Evolutionary conservation across 2,888 invertebrate species (phyloP).

Genomic region (Tillus elongatus): DNA sequence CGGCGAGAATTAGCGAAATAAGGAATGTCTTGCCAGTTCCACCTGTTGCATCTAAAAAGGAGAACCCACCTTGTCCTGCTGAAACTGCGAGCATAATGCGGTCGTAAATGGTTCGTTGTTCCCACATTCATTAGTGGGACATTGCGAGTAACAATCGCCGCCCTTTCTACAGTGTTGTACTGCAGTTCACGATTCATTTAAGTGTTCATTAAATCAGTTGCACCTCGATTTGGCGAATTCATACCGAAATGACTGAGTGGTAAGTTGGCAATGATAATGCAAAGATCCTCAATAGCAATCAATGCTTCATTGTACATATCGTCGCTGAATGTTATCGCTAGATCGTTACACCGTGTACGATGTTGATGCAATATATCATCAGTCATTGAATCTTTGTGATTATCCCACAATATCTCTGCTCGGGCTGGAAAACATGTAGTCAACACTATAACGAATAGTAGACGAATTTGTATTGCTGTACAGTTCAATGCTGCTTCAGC

Average conservation of each 20-base stretch:
- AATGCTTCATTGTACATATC: slow-evolving; percentile 19
- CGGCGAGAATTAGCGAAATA: slow-evolving; percentile 30
- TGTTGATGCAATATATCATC: slow-evolving; percentile 25
- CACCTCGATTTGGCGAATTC: slow-evolving; percentile 26
- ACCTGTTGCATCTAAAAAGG: slow-evolving; percentile 24
- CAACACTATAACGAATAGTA: slow-evolving; percentile 29
- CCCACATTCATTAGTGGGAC: too few species aligned
- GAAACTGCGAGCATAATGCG: slow-evolving; percentile 7
- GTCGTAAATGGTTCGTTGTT: slow-evolving; percentile 6
- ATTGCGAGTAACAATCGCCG: slow-evolving; percentile 3
- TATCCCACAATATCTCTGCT: too few species aligned
- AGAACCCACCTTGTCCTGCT: slow-evolving; percentile 7
- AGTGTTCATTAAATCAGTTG: slow-evolving; percentile 19
- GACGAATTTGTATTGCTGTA: slow-evolving; percentile 26
- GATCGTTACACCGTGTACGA: slow-evolving; percentile 22
- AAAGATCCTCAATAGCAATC: slow-evolving; percentile 17
- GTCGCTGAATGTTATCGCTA: slow-evolving; percentile 13
- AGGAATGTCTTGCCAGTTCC: slow-evolving; percentile 39
- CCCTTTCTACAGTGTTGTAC: too few species aligned
- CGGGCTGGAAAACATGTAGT: slow-evolving; percentile 26
- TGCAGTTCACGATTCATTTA: slow-evolving; percentile 12
- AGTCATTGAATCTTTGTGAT: too few species aligned
- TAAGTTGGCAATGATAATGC: slow-evolving; percentile 19
- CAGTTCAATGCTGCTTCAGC: slow-evolving; percentile 15
- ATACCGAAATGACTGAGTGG: too few species aligned